A percentile compares a stretch with the other conserved stretches of the same genome.
Evolutionary conservation across 2,113 vertebrate genomes (phyloP).

Genomic region (Gasterosteus aculeatus): DNA sequence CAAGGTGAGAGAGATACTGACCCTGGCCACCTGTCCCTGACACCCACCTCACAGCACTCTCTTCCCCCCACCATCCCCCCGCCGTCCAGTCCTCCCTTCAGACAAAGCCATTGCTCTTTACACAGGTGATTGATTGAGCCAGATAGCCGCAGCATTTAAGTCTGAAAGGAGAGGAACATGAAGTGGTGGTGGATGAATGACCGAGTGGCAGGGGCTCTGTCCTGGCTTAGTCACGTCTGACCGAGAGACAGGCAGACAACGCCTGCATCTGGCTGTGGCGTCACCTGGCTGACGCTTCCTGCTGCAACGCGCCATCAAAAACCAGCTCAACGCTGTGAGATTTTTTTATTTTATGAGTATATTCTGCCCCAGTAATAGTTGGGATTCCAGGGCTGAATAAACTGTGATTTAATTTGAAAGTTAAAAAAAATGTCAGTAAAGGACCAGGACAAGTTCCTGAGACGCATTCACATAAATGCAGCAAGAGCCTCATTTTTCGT

Average conservation of each 20-base stretch:
- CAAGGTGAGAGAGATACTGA: constrained; percentile 75
- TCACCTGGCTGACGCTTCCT: constrained; percentile 20
- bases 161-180: constrained; percentile 30
- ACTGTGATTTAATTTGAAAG: constrained; percentile 17
- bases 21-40: constrained; percentile 78
- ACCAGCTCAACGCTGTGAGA: constrained; percentile 11
- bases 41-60: constrained; percentile 51
- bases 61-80: constrained; percentile 1
- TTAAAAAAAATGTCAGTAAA: constrained; percentile 21
- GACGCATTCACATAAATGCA: constrained; percentile 48
- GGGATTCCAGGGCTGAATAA: constrained; percentile 25
- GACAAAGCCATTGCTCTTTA: constrained; percentile 49
- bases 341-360: neutral
- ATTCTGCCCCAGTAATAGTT: constrained; percentile 18
- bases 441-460: constrained; percentile 51
- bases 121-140: constrained; percentile 76
- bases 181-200: constrained; percentile 56
- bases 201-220: constrained; percentile 47
- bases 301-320: constrained; percentile 6
- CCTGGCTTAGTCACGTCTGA: constrained; percentile 66
- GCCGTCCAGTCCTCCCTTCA: constrained; percentile 16
- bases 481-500: constrained; percentile 44
- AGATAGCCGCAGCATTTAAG: constrained; percentile 52
- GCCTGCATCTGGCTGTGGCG: constrained; percentile 50
- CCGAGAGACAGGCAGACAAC: constrained; percentile 55